Conservation (phyloP, 2,113 vertebrate genomes). For the Cyphomyrus discorhynchus region DNA sequence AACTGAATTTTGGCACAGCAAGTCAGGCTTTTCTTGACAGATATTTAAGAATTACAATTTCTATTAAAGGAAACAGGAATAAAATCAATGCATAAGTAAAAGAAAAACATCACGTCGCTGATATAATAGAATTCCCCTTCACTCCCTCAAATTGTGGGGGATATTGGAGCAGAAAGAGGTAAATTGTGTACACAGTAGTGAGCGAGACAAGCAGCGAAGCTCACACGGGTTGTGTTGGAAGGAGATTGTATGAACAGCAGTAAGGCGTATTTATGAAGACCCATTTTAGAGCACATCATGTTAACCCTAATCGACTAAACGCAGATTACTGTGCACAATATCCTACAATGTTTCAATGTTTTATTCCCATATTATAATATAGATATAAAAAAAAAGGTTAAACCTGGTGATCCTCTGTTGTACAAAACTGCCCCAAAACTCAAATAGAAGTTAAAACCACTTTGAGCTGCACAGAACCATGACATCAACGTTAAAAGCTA, state of each 20-base stretch:
- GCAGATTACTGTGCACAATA: not conserved
- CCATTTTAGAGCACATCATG: not conserved
- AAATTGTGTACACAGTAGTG: not conserved
- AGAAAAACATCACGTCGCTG: not conserved
- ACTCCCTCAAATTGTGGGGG: not conserved
- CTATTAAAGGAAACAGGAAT: not conserved
- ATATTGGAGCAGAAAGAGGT: not conserved
- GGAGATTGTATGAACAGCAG: not conserved
- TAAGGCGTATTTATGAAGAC: not conserved
- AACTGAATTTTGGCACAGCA: not conserved
- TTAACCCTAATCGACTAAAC: not conserved
- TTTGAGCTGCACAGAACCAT: not conserved
- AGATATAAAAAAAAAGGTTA: not conserved
- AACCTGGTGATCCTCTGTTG: not conserved
- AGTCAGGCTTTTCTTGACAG: not conserved
- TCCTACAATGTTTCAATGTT: not conserved
- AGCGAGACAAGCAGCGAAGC: not conserved
- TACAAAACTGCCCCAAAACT: not conserved
- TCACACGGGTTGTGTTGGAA: not conserved
- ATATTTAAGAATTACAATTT: not conserved
- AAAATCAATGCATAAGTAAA: not conserved
- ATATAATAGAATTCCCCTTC: not conserved
- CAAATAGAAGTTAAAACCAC: not conserved
- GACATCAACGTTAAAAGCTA: not conserved
- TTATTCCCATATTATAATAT: not conserved